Percentiles rank a stretch among this genome's conserved stretches.
These are phyloP conservation scores for Zaprionus lachaisei DNA, from an alignment of 1,140 invertebrate genomes.

Conservation along the genomic window DNA sequence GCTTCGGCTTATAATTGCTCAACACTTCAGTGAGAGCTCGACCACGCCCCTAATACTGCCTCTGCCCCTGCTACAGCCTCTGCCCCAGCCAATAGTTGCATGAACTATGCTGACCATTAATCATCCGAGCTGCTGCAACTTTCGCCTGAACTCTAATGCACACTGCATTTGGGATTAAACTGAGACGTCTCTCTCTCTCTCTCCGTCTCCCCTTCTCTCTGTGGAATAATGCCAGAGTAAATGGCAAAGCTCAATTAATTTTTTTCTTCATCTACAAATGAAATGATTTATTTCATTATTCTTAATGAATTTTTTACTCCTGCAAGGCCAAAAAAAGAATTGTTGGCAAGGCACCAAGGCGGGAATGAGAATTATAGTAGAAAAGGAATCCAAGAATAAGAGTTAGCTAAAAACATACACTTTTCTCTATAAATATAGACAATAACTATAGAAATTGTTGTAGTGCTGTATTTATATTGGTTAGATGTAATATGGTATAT, in stretches of 20 bases:
- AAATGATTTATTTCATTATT: conserved; percentile 35
- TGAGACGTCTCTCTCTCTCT: not conserved
- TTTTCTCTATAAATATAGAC: too few relatives aligned
- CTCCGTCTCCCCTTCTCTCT: not conserved
- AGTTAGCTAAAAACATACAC: too few relatives aligned
- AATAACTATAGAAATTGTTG: too few relatives aligned
- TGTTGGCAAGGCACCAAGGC: conserved; percentile 6
- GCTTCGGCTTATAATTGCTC: conserved; percentile 73
- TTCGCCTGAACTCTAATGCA: conserved; percentile 58
- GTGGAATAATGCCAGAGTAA: not conserved
- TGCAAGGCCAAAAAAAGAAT: not conserved
- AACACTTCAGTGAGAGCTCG: conserved; percentile 55
- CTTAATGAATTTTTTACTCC: conserved; percentile 15
- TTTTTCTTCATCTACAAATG: conserved; percentile 13
- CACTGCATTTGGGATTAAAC: conserved; percentile 37
- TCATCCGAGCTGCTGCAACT: conserved; percentile 58
- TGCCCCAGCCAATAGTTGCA: conserved; percentile 10
- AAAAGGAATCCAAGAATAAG: not conserved
- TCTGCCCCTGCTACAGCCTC: not conserved
- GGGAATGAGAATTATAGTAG: not conserved
- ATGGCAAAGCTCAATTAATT: conserved; percentile 27
- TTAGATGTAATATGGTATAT: too few relatives aligned
- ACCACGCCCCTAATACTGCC: not conserved
- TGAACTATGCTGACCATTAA: conserved; percentile 61
- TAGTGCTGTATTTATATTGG: too few relatives aligned